phyloP scores from a whole-genome alignment of 2,113 vertebrate species.

The Elachura formosa region DNA sequence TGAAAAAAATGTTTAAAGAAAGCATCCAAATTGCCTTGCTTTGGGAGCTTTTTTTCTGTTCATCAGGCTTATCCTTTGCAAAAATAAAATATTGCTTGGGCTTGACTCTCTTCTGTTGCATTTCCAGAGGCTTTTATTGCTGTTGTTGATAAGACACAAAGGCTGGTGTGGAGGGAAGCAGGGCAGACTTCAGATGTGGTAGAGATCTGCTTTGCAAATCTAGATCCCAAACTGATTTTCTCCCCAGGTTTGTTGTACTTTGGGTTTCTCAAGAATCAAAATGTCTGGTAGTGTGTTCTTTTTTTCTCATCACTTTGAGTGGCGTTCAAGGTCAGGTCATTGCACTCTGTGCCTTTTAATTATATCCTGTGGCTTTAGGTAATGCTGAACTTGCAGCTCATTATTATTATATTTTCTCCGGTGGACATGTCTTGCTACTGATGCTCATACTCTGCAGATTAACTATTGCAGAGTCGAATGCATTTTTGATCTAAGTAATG shows the following conservation, averaged over 20 bases:
- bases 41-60: background rate
- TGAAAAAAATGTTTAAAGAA: background rate
- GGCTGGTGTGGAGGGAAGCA: background rate
- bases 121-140: background rate
- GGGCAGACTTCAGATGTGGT: background rate
- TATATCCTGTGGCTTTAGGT: slow-evolving; percentile 19
- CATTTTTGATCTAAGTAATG: slow-evolving; percentile 42
- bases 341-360: background rate
- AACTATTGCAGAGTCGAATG: slow-evolving; percentile 38
- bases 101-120: background rate
- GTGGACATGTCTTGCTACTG: slow-evolving; percentile 23
- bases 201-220: background rate
- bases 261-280: background rate
- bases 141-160: background rate
- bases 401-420: slow-evolving; percentile 32
- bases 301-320: background rate
- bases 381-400: slow-evolving; percentile 24
- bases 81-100: background rate
- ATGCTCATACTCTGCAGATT: slow-evolving; percentile 14
- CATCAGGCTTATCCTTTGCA: background rate
- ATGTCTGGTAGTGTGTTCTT: background rate
- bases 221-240: background rate
- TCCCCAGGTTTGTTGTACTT: background rate
- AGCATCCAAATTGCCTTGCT: background rate
- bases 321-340: background rate